Percentiles rank a stretch among this genome's conserved stretches.
Conservation (phyloP, 2,888 invertebrate genomes). For the Sarcophaga rosellei region DNA sequence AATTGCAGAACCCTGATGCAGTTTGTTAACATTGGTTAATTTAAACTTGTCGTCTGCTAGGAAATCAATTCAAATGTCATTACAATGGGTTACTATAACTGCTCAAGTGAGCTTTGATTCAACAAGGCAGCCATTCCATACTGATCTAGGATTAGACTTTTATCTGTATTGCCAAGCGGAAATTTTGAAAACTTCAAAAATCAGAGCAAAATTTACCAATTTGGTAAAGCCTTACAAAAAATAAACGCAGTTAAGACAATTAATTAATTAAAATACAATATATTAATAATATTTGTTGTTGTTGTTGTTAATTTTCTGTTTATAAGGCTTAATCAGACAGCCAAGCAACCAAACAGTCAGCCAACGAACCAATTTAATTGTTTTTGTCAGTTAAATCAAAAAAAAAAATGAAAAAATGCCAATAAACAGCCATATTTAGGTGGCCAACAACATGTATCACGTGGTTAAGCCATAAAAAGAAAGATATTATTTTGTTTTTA, state of each 20-base stretch:
- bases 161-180: slow-evolving; percentile 1
- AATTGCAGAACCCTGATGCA: too few species aligned
- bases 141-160: too few species aligned
- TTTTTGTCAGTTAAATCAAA: slow-evolving; percentile 26
- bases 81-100: too few species aligned
- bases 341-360: not conserved
- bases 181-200: not conserved
- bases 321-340: not conserved
- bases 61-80: too few species aligned
- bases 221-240: not conserved
- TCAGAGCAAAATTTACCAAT: not conserved
- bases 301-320: not conserved
- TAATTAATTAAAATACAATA: slow-evolving; percentile 10
- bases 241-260: not conserved
- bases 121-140: too few species aligned
- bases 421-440: slow-evolving; percentile 43
- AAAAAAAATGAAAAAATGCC: slow-evolving; percentile 29
- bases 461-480: slow-evolving; percentile 60
- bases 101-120: too few species aligned
- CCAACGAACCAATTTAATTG: too few species aligned
- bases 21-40: too few species aligned
- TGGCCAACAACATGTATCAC: slow-evolving; percentile 29
- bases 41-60: too few species aligned
- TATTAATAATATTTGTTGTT: slow-evolving; percentile 25
- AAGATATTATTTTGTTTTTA: not conserved